Base-by-base conservation (phyloP, 1,140 invertebrate species). In the Papilio glaucus region DNA sequence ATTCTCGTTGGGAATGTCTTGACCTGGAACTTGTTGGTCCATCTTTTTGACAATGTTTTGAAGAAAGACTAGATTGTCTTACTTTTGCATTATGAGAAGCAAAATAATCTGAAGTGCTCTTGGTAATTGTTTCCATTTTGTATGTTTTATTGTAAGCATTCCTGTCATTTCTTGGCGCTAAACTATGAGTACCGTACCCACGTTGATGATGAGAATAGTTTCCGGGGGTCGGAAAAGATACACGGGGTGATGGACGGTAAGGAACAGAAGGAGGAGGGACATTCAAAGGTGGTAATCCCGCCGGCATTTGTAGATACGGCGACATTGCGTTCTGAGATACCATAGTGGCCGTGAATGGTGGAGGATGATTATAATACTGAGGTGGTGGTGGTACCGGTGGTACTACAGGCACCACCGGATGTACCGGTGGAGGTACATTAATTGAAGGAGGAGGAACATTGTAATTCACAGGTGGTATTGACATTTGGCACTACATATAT, bases 371-470 rank as follows among this genome's bases (percentile, higher is more conserved):
- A 24, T 79, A 80, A 10, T 76, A 24, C 8, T 76, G 74, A n/a
- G 77, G 71, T 41, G 77, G 78, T 71, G 77, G 74, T 15, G 70
- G 71, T n/a, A 77, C 67, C 6, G 74, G 60, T 15, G 72, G n/a
- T 8, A 72, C 42, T 38, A 73, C 37, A 13, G 67, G 38, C 18
- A 74, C n/a, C 4, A 72, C 33, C 39, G 82, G 18, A 13, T 65
- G 53, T 24, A 63, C 70, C 10, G 81, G 77, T 21, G 85, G 84
- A 8, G 85, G 82, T 67, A 82, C 62, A 45, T 70, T 70, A 45
- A 86, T 71, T n/a, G 72, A 77, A 21, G 87, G 87, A 18, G 89
- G 89, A 45, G 90, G 89, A 4, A 88, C 73, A 57, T 76, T 85
- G 41, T 85, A 91, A 53, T 85, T 78, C 21, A 89, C 45, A 13